phyloP scores from a whole-genome alignment of 2,797 vertebrate genomes.

The Lacerta bilineata region DNA sequence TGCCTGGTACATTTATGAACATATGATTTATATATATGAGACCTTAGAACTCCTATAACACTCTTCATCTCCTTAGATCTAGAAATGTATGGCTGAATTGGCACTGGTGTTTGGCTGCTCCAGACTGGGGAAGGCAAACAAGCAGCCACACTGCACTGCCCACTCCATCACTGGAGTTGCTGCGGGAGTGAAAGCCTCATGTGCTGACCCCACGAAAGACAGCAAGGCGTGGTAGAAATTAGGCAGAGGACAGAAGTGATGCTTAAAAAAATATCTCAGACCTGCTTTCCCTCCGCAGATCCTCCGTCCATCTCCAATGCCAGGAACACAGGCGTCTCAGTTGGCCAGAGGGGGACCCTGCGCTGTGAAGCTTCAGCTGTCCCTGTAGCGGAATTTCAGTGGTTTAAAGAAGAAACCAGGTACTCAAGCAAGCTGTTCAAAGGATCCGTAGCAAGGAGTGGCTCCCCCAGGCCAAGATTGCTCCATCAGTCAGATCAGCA shows the following conservation, averaged over 20 bases:
- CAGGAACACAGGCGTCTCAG: constrained; percentile 91
- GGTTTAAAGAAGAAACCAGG: constrained; percentile 98
- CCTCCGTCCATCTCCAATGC: constrained; percentile 92
- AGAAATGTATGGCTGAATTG: neutral
- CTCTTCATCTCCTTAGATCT: neutral
- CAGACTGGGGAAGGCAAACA: too few species aligned
- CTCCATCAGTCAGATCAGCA: neutral
- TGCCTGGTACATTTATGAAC: too few species aligned
- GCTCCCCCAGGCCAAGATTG: neutral
- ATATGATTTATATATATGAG: too few species aligned
- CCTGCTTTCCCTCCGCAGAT: constrained; percentile 76
- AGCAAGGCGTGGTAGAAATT: neutral
- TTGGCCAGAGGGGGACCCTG: constrained; percentile 92
- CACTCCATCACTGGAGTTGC: neutral
- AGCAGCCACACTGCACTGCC: neutral
- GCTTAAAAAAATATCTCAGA: neutral
- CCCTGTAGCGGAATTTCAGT: constrained; percentile 93
- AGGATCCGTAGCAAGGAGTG: neutral
- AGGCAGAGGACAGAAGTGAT: neutral
- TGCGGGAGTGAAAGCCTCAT: neutral
- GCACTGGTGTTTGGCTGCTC: neutral
- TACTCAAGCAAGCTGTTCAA: constrained; percentile 62
- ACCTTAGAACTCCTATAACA: neutral
- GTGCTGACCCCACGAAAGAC: neutral
- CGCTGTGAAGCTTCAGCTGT: constrained; percentile 94